Percentiles rank a stretch among this genome's conserved stretches.
These are phyloP conservation scores for Dolichallabes microphthalmus DNA, from an alignment of 2,113 vertebrate genomes.

Conservation along the genomic window DNA sequence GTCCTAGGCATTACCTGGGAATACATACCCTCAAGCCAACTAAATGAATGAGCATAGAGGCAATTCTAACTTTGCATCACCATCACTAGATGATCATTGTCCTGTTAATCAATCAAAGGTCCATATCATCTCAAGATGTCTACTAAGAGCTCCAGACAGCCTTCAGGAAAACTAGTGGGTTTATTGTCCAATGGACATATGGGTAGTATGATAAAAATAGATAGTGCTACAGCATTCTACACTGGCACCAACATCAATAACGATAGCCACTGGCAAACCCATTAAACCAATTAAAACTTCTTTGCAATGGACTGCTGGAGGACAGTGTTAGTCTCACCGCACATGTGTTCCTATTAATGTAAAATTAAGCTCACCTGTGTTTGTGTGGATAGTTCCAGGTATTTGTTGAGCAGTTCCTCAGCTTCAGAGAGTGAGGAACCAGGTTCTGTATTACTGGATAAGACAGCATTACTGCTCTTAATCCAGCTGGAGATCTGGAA, in stretches of 20 bases:
- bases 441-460: constrained; percentile 66
- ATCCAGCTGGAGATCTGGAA: constrained; percentile 71
- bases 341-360: neutral
- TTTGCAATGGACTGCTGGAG: neutral
- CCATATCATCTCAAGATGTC: neutral
- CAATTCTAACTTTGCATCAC: neutral
- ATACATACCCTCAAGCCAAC: neutral
- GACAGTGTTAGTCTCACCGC: neutral
- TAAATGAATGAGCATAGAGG: neutral
- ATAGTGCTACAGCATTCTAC: neutral
- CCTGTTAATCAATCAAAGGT: neutral
- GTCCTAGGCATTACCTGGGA: neutral
- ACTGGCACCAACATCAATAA: neutral
- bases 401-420: constrained; percentile 70
- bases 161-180: neutral
- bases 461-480: constrained; percentile 62
- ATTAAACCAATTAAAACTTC: neutral
- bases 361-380: constrained; percentile 72
- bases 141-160: neutral
- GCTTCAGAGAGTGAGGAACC: constrained; percentile 67
- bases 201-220: neutral
- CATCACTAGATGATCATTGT: neutral
- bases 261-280: neutral
- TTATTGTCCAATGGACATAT: neutral
- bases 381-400: constrained; percentile 75